phyloP scores from a whole-genome alignment of 2,888 invertebrate species.

The Drosophila buzzatii region DNA sequence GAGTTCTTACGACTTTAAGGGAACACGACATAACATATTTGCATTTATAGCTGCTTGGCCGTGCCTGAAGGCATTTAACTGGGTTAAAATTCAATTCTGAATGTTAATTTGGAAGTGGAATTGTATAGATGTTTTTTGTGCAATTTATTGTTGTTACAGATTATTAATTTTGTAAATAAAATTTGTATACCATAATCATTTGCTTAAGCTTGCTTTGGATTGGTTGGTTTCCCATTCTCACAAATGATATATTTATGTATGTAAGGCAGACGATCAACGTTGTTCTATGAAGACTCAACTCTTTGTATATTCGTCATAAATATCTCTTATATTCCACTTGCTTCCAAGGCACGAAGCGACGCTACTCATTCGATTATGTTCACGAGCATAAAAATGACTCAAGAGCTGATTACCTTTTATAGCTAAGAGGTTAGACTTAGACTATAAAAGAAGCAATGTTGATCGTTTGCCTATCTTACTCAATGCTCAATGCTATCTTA shows the following conservation, averaged over 20 bases:
- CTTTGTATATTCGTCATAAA: neutral
- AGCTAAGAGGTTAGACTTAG: no score
- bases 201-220: no score
- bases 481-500: no score
- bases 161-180: no score
- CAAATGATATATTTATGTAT: no score
- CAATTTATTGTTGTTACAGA: neutral
- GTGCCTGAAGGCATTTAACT: constrained; percentile 2
- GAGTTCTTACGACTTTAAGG: constrained; percentile 3
- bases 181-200: no score
- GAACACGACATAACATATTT: neutral
- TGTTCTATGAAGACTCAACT: neutral
- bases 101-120: neutral
- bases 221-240: no score
- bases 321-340: neutral
- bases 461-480: no score
- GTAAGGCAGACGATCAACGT: neutral
- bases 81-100: neutral
- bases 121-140: neutral
- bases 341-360: no score
- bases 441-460: no score
- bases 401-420: neutral
- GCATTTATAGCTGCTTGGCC: neutral
- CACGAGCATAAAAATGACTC: no score
- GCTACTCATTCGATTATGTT: no score